Percentiles rank a stretch among this genome's conserved stretches.
Conservation (phyloP, 1,140 invertebrate species). For the Hypsibius dujardini region DNA sequence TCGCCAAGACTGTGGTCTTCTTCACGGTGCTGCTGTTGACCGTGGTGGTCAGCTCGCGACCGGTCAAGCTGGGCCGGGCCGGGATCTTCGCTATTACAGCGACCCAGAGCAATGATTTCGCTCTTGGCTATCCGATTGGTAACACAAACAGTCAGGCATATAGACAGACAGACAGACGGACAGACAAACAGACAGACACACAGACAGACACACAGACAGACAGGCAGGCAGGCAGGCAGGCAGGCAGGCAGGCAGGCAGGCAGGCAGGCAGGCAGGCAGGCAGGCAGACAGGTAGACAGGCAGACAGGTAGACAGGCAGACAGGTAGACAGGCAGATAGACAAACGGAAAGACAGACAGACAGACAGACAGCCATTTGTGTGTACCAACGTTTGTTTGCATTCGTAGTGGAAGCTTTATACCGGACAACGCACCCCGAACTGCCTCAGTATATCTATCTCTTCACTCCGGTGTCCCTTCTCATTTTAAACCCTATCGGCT, state of each 20-base stretch:
- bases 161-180: too few species aligned
- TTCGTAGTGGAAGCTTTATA: constrained; percentile 39
- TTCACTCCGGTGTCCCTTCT: constrained; percentile 80
- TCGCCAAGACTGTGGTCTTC: constrained; percentile 72
- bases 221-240: too few species aligned
- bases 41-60: constrained; percentile 50
- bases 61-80: constrained; percentile 58
- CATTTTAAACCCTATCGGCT: constrained; percentile 77
- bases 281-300: too few species aligned
- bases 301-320: too few species aligned
- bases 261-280: too few species aligned
- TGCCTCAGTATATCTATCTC: constrained; percentile 72
- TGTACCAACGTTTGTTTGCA: constrained; percentile 19
- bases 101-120: constrained; percentile 95
- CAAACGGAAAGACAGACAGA: too few species aligned
- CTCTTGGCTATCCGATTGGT: constrained; percentile 81
- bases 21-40: constrained; percentile 58
- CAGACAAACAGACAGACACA: too few species aligned
- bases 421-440: constrained; percentile 58
- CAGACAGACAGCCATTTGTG: too few species aligned
- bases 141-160: too few species aligned
- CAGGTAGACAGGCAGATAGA: too few species aligned
- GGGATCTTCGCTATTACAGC: constrained; percentile 84
- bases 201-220: too few species aligned
- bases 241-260: too few species aligned